Base-by-base conservation (phyloP, 35 echinoderm and acorn worm species). In the Holothuria glaberrima region DNA sequence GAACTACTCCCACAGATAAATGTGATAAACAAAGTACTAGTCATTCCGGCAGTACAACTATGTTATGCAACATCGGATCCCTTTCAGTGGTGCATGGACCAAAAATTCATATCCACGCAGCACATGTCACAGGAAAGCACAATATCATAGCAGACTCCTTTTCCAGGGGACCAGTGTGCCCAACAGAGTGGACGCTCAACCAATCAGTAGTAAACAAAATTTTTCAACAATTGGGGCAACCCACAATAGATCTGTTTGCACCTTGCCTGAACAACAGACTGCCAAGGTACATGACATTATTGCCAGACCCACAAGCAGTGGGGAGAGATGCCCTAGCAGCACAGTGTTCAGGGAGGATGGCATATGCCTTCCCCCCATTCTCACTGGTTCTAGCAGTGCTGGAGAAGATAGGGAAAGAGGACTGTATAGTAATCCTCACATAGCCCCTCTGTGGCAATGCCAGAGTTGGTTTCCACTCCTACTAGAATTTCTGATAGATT, bases 311-410 rank as follows among this genome's bases (percentile, higher is more conserved):
- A 25, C 12, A 16, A n/a, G n/a, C n/a, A n/a, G n/a, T n/a, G n/a
- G n/a, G n/a, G n/a, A 66, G 80, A 58, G 46, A 83, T 44, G 80
- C 44, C 38, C 52, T 59, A 58, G 44, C 6, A 14, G 46, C 26
- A 58, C n/a, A 75, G 30, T 75, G 71, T 20, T 16, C 71, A 45
- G 71, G 71, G 71, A 32, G 25, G 5, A 32, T 36, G 26, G 71
- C 6, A 10, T 75, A 75, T 45, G 71, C 71, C 36, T 75, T 75
- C 71, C 71, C 63, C 9, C 80, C 80, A 50, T 58, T 88, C 41
- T 64, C 85, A 2, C 30, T 92, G 29, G 36, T 92, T 29, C 82
- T 66, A 60, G 54, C 32, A 65, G n/a, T n/a, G n/a, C n/a, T n/a
- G n/a, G n/a, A n/a, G n/a, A n/a, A n/a, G n/a, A n/a, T n/a, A n/a